Conservation (phyloP, 2,797 vertebrate genomes). For the Mormyrops boulengeri region DNA sequence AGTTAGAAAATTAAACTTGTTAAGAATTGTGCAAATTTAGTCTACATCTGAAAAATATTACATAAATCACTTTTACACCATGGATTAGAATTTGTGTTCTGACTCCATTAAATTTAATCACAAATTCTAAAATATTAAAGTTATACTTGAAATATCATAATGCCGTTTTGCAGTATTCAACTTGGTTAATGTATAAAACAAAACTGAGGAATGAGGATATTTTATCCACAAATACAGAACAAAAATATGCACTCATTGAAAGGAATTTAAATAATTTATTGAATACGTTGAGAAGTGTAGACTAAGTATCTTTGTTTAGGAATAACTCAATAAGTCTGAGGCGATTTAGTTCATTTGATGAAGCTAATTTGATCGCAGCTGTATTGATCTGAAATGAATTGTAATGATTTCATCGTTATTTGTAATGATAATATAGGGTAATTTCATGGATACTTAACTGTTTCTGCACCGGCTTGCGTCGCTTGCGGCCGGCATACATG, state of each 20-base stretch:
- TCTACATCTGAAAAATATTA: not conserved
- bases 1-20: not conserved
- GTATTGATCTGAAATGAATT: not conserved
- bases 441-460: conserved; percentile 59
- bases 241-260: not conserved
- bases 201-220: not conserved
- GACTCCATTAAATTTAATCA: not conserved
- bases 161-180: not conserved
- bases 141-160: not conserved
- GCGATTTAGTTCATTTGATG: not conserved
- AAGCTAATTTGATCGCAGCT: not conserved
- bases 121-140: not conserved
- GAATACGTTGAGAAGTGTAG: not conserved
- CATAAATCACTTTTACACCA: not conserved
- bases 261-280: not conserved
- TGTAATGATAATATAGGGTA: not conserved
- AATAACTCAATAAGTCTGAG: not conserved
- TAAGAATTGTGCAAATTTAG: not conserved
- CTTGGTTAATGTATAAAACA: not conserved
- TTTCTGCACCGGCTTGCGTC: conserved; percentile 77
- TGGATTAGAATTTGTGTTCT: not conserved
- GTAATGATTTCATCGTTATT: not conserved
- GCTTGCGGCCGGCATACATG: conserved; percentile 74
- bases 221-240: not conserved
- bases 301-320: not conserved